A percentile compares a stretch with the other conserved stretches of the same genome.
These are phyloP conservation scores for Drosophila meridiana DNA, from an alignment of 2,888 invertebrate genomes.

Conservation along the genomic window DNA sequence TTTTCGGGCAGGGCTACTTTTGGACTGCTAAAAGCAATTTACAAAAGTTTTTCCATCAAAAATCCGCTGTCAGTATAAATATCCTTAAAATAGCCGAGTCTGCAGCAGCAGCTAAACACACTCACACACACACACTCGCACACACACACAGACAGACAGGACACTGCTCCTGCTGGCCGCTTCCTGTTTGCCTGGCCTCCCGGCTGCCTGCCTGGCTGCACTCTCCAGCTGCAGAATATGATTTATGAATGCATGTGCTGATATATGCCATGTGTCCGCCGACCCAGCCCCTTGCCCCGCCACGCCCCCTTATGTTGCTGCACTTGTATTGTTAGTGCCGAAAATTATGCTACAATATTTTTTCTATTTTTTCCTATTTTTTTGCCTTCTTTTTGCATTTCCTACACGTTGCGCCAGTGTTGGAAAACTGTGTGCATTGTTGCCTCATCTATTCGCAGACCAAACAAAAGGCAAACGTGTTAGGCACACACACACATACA, in stretches of 20 bases:
- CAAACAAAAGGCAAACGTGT: conserved; percentile 72
- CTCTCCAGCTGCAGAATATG: conserved; percentile 76
- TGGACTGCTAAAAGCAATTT: conserved; percentile 82
- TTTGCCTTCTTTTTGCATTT: neutral
- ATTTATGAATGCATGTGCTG: conserved; percentile 81
- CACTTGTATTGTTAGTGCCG: conserved; percentile 69
- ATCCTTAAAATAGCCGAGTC: conserved; percentile 81
- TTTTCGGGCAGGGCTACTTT: conserved; percentile 40
- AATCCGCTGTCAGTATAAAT: conserved; percentile 84
- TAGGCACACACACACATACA: conserved; percentile 32
- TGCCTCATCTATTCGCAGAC: conserved; percentile 72
- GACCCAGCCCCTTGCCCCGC: neutral
- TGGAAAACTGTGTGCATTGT: conserved; percentile 54
- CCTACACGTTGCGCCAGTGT: conserved; percentile 33
- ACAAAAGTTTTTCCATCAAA: conserved; percentile 84
- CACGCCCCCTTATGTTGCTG: neutral
- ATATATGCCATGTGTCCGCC: conserved; percentile 71
- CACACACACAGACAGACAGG: conserved; percentile 14
- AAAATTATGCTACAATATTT: conserved; percentile 79
- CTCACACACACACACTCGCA: conserved; percentile 31
- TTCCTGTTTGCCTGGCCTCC: conserved; percentile 46
- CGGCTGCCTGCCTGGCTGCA: conserved; percentile 62
- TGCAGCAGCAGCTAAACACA: conserved; percentile 54
- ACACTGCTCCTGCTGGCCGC: conserved; percentile 52
- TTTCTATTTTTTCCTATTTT: conserved; percentile 35